These are phyloP conservation scores for Bemisia tabaci DNA, from an alignment of 1,140 invertebrate genomes.

Conservation along the genomic window DNA sequence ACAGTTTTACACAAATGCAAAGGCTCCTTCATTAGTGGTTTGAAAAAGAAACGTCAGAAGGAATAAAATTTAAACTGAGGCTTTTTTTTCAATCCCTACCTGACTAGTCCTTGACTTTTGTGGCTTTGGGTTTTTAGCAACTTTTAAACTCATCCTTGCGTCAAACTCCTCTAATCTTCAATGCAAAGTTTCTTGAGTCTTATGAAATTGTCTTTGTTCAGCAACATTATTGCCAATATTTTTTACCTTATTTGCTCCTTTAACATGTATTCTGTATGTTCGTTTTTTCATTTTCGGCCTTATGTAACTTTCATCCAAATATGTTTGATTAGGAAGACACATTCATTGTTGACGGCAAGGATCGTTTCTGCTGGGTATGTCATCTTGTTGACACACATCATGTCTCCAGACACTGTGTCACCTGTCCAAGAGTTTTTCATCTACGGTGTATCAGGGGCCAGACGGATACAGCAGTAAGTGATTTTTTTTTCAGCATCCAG, in stretches of 20 bases:
- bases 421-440: background rate
- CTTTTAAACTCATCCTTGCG: too few relatives aligned
- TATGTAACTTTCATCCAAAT: background rate
- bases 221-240: too few relatives aligned
- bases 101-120: too few relatives aligned
- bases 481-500: too few relatives aligned
- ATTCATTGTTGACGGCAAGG: background rate
- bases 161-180: background rate
- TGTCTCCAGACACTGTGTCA: background rate
- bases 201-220: background rate
- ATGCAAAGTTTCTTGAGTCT: background rate
- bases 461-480: background rate
- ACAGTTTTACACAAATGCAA: too few relatives aligned
- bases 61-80: too few relatives aligned
- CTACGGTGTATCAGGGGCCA: background rate
- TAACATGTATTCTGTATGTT: background rate
- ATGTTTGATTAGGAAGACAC: background rate
- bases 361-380: background rate
- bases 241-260: too few relatives aligned
- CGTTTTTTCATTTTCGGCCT: background rate
- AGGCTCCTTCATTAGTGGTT: too few relatives aligned
- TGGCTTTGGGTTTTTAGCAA: too few relatives aligned
- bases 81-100: too few relatives aligned
- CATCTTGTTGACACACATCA: background rate
- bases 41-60: too few relatives aligned